Evolutionary conservation across 2,888 invertebrate genomes (phyloP), one percentile per base, ranked within the genome.

Genomic region (Parnassius glacialis): DNA sequence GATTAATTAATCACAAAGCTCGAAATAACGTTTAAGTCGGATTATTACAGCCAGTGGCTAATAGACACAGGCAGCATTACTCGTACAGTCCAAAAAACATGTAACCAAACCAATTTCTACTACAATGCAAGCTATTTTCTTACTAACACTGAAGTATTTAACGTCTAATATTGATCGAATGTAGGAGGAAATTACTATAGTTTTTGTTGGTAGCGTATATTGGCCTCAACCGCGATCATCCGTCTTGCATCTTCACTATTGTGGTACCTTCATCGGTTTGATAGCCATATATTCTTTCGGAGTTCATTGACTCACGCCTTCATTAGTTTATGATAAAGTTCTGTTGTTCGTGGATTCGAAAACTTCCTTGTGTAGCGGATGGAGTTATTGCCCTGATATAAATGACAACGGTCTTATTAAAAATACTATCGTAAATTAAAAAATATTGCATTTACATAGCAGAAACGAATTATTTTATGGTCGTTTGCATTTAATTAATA

Each of bases 1-100:
- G 65, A 75, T 74, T 80, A 76, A 83, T 81, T 83, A 83, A 81
- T 83, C 81, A 84, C 72, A 71, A 71, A 71, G 70, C 61, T 72
- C 64, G 68, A 75, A 72, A 79, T 75, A 74, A 78, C 76, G 72
- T 73, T 74, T 75, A 76, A 76, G 78, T 76, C 77, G 75, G 78
- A 81, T 81, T 83, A 83, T 79, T 78, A 78, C 72, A 75, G 68
- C 64, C 73, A 67, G 73, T 74, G 75, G 73, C 70, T 73, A 71
- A 77, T 75, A 75, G 70, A 65, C 55, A 60, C 61, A 44, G 42
- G 56, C 63, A 63, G 57, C 56, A 59, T 54, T 52, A 34, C 44
- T 60, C 50, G 43, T 51, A 51, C 43, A 54, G 5, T 13, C 42
- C 25, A 5, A 50, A 55, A 51, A 50, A 50, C 34, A 34, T 20